These are phyloP conservation scores for Zingel zingel DNA, from an alignment of 2,113 vertebrate genomes.

Conservation along the genomic window DNA sequence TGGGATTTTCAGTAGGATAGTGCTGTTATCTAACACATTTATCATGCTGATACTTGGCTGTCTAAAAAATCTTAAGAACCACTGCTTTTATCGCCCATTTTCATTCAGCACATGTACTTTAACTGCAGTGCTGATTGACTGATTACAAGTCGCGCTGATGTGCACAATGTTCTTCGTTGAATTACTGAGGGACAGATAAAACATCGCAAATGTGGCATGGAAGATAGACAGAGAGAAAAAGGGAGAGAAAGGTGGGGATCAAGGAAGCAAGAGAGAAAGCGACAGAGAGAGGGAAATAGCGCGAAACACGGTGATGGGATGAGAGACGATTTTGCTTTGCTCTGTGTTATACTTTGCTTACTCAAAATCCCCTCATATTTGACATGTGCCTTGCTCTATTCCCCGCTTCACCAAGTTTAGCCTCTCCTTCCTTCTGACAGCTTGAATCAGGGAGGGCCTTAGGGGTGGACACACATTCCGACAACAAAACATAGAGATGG, in stretches of 20 bases:
- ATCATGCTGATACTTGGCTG: constrained; percentile 32
- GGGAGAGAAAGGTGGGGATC: constrained; percentile 38
- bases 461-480: constrained; percentile 60
- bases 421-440: constrained; percentile 78
- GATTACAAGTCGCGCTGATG: constrained; percentile 63
- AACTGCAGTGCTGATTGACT: constrained; percentile 51
- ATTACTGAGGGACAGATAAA: constrained; percentile 58
- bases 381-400: constrained; percentile 83
- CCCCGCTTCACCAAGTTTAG: constrained; percentile 80
- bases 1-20: constrained; percentile 31
- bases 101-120: constrained; percentile 34
- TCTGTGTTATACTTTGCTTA: constrained; percentile 80
- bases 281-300: constrained; percentile 50
- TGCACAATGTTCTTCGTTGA: constrained; percentile 39
- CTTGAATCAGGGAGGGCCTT: constrained; percentile 66
- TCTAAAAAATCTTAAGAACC: constrained; percentile 39
- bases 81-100: constrained; percentile 49
- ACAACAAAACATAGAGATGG: constrained; percentile 58
- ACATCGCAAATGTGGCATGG: constrained; percentile 36
- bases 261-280: constrained; percentile 29
- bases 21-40: constrained; percentile 18
- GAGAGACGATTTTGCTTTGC: constrained; percentile 73
- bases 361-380: constrained; percentile 79
- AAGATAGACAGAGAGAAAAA: constrained; percentile 29
- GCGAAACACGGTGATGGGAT: constrained; percentile 68